These are phyloP conservation scores for Melanerpes aurifrons DNA, from an alignment of 2,113 vertebrate genomes.

Conservation along the genomic window DNA sequence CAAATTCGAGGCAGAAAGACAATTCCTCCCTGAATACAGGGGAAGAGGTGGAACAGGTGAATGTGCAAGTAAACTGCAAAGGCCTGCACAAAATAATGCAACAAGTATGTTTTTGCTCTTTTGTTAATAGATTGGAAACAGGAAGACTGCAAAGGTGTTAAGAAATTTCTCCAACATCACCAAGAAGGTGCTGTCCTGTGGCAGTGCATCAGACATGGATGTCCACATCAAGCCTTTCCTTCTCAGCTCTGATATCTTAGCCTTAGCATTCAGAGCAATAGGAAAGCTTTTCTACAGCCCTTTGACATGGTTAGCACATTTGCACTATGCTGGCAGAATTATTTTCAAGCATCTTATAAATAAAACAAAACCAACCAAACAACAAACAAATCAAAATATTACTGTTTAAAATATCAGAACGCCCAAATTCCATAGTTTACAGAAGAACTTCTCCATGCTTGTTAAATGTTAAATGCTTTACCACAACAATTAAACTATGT, in stretches of 20 bases:
- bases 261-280: not conserved
- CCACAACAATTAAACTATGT: not conserved
- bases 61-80: not conserved
- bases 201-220: not conserved
- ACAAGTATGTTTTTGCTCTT: not conserved
- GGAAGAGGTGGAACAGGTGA: not conserved
- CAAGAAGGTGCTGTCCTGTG: not conserved
- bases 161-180: not conserved
- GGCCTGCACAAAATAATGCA: not conserved
- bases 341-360: not conserved
- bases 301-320: not conserved
- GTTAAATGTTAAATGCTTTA: constrained; percentile 10
- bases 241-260: not conserved
- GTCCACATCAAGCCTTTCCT: not conserved
- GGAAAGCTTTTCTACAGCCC: not conserved
- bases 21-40: not conserved
- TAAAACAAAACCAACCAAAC: not conserved
- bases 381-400: not conserved
- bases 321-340: not conserved
- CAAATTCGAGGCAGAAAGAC: not conserved
- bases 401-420: not conserved
- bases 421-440: not conserved
- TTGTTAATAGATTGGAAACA: not conserved
- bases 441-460: not conserved
- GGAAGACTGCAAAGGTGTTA: not conserved